Evolutionary conservation across 2,888 invertebrate species (phyloP).

Genomic region (Drosophila dives): DNA sequence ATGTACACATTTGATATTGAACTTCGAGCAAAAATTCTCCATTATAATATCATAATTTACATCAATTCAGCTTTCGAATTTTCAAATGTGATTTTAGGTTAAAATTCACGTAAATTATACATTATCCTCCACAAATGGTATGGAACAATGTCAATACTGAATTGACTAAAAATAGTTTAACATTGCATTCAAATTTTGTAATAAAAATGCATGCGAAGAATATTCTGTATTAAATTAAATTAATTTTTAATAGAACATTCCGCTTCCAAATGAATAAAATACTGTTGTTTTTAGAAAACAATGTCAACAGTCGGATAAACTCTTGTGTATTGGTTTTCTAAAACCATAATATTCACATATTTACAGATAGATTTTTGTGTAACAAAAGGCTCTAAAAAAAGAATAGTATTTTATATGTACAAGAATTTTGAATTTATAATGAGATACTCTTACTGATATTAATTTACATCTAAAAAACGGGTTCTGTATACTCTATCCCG

Average conservation of each 20-base stretch:
- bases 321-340: conserved; percentile 11
- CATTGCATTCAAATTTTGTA: neutral
- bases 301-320: conserved; percentile 7
- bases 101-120: neutral
- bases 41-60: neutral
- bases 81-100: neutral
- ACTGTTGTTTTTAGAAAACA: conserved; percentile 7
- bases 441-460: conserved; percentile 41
- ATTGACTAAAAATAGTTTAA: neutral
- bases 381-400: conserved; percentile 9
- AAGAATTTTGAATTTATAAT: conserved; percentile 51
- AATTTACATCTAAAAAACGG: conserved; percentile 70
- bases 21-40: neutral
- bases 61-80: neutral
- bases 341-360: conserved; percentile 14
- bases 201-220: neutral
- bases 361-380: conserved; percentile 5
- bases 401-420: conserved; percentile 41
- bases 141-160: neutral
- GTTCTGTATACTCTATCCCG: conserved; percentile 80
- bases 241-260: neutral
- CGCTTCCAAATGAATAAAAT: neutral
- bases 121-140: neutral
- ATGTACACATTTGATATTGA: neutral
- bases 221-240: neutral